Evolutionary conservation across 2,888 invertebrate species (phyloP), one percentile per base, ranked within the genome.

Genomic region (Drosophila ezoana): DNA sequence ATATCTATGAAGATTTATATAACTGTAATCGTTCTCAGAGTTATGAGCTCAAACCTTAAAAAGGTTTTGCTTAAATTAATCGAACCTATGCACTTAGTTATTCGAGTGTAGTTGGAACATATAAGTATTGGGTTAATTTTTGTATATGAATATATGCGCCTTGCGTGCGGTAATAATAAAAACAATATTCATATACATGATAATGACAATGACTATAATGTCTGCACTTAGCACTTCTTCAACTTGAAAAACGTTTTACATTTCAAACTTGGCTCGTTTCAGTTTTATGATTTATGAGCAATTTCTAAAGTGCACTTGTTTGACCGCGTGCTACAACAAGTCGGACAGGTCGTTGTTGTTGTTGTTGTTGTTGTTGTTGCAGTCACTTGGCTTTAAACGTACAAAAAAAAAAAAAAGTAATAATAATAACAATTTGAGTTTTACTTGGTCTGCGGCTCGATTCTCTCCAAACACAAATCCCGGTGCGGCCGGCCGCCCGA

Each of bases 271-370:
- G 76, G 74, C 71, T 76, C 71, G 71, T 68, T 73, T 73, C 67
- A 70, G 66, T 73, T 71, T 74, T 81, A 82, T 79, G 88, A 88
- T 90, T 88, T 89, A 87, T 86, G 85, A 81, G 80, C 90, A 87
- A 89, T 83, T 83, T 83, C 87, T 89, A 89, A 89, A 89, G 89
- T 89, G 89, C 89, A 89, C 90, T 89, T 90, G 89, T 89, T 89
- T 89, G 89, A 89, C 89, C 85, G 89, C 90, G 83, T 87, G 75
- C 87, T 76, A 78, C 85, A 81, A 81, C 83, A 79, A 76, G 79
- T 80, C 60, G 79, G 74, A 87, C 88, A 78, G 75, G 84, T 84
- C 70, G 78, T 54, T 68, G 35, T 48, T 64, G 18, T 18, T 18
- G 3, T 18, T 18, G 18, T 18, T 20, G 20, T 23, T 23, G 58